phyloP scores from a whole-genome alignment of 2,888 invertebrate species.

The Cephalotes varians region DNA sequence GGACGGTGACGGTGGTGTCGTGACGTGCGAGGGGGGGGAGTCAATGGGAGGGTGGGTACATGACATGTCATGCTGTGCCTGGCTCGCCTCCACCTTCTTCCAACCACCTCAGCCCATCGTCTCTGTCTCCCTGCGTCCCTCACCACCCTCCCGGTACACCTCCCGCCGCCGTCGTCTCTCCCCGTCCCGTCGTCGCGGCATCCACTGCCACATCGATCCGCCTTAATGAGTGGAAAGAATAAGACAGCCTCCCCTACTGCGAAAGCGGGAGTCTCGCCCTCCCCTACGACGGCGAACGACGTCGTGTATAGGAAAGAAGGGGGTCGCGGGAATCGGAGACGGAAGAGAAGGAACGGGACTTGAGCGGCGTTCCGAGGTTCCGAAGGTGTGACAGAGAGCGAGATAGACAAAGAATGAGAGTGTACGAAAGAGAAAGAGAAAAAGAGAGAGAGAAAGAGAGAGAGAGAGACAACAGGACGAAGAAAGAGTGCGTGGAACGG shows the following conservation, averaged over 20 bases:
- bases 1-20: conserved; percentile 42
- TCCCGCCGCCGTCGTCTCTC: conserved; percentile 49
- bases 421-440: conserved; percentile 39
- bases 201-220: conserved; percentile 85
- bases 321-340: conserved; percentile 79
- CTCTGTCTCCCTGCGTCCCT: conserved; percentile 59
- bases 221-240: conserved; percentile 86
- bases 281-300: conserved; percentile 74
- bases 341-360: conserved; percentile 76
- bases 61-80: conserved; percentile 80
- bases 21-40: conserved; percentile 58
- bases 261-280: conserved; percentile 75
- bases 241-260: conserved; percentile 83
- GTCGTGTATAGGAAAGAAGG: conserved; percentile 80
- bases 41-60: conserved; percentile 68
- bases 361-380: conserved; percentile 56
- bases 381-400: conserved; percentile 42
- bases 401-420: conserved; percentile 51
- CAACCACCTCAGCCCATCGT: conserved; percentile 73
- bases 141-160: conserved; percentile 43
- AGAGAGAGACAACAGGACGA: conserved; percentile 56
- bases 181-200: conserved; percentile 75
- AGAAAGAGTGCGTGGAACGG: conserved; percentile 68
- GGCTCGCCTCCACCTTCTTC: conserved; percentile 77
- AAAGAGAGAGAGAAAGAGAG: conserved; percentile 41